Conservation (phyloP, 2,113 vertebrate species). For the Rhagologus leucostigma region DNA sequence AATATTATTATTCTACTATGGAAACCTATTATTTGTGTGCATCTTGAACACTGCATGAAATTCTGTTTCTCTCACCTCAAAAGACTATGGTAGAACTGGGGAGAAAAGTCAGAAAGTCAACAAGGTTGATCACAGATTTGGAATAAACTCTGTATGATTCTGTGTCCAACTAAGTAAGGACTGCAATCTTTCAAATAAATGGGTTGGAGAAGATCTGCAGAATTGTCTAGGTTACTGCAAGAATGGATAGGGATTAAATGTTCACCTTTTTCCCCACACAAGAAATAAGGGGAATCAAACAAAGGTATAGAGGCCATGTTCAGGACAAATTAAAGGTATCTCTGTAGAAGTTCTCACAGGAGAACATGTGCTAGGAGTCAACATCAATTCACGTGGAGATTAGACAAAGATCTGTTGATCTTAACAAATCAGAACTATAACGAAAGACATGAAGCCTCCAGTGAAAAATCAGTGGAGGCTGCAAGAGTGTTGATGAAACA, state of each 20-base stretch:
- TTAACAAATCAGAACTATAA: neutral
- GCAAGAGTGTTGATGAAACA: neutral
- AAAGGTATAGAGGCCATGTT: neutral
- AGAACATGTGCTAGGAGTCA: neutral
- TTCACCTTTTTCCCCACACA: neutral
- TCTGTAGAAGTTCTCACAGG: neutral
- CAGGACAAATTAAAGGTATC: neutral
- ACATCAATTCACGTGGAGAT: neutral
- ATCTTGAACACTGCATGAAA: neutral
- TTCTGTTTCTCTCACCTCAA: neutral
- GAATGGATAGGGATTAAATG: neutral
- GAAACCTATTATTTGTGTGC: neutral
- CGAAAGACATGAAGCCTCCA: neutral
- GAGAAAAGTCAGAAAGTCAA: neutral
- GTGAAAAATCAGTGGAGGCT: neutral
- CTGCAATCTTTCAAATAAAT: neutral
- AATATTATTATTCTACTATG: neutral
- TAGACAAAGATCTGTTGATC: neutral
- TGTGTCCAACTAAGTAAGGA: neutral
- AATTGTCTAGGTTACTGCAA: neutral
- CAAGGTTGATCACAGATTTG: neutral
- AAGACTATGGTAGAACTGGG: neutral
- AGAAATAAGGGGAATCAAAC: neutral
- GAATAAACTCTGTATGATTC: neutral
- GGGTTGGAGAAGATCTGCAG: neutral